Evolutionary conservation across 1,140 invertebrate species (phyloP).

Genomic region (Drosophila elegans): DNA sequence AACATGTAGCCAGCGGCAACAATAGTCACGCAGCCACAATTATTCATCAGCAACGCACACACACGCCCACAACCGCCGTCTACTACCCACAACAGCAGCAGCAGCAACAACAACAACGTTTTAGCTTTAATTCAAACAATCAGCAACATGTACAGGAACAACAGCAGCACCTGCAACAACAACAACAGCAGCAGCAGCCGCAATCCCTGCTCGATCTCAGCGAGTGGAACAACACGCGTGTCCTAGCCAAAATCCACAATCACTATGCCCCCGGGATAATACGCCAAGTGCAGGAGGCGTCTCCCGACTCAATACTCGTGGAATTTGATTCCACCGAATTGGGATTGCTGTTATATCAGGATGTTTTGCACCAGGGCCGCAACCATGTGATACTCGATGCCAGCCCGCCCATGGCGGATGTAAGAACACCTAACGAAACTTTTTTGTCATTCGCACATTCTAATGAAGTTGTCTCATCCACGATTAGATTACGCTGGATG

Average conservation of each 20-base stretch:
- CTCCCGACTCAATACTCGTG: constrained; percentile 88
- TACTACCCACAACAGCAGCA: constrained; percentile 63
- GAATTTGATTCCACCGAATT: constrained; percentile 89
- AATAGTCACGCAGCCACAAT: constrained; percentile 58
- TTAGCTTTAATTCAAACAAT: constrained; percentile 79
- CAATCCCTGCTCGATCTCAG: constrained; percentile 90
- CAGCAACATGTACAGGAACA: constrained; percentile 68
- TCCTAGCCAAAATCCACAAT: constrained; percentile 93
- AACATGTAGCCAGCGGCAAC: constrained; percentile 63
- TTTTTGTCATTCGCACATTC: neutral
- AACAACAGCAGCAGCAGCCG: constrained; percentile 87
- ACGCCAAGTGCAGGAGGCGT: constrained; percentile 84
- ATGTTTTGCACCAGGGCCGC: constrained; percentile 91
- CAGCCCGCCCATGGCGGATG: constrained; percentile 90
- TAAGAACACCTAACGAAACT: constrained; percentile 37
- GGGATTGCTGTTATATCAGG: constrained; percentile 86
- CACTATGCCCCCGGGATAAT: constrained; percentile 94
- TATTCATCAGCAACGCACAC: constrained; percentile 72
- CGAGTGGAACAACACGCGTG: constrained; percentile 95
- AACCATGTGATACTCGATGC: constrained; percentile 97
- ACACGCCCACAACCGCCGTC: constrained; percentile 55
- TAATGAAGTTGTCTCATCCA: neutral
- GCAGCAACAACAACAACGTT: constrained; percentile 57
- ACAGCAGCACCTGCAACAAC: constrained; percentile 81
- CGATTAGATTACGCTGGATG: constrained; percentile 85